Base-by-base conservation (phyloP, 2,113 vertebrate species). In the Phyllostomus hastatus region DNA sequence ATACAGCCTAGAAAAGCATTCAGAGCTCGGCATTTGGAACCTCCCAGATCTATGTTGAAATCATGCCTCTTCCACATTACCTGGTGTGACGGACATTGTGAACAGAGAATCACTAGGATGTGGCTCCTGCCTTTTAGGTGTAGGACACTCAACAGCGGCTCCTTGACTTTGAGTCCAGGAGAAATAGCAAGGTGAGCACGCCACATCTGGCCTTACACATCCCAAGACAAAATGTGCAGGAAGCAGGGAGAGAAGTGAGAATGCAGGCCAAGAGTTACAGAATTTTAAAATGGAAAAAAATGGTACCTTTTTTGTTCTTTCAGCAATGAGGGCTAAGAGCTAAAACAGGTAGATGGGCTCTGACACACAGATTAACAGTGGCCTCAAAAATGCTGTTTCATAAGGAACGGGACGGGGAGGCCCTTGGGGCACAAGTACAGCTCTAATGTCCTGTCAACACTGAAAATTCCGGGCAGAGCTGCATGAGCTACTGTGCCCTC, bases 261-360 rank as follows among this genome's bases (percentile, higher is more conserved):
- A 48, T 3, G 17, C 43, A 72, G 22, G 31, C 20, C 54, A 76
- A 76, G 59, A 76, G 12, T 26, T 69, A 82, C 0, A 54, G 57
- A 76, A 72, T n/a, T 85, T 89, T 81, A 46, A 80, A 11, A 16
- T 61, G 48, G 22, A 35, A 70, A 79, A 73, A 76, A 73, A 33
- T 72, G 31, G 19, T 67, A 46, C 10, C 35, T 16, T 54, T 85
- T 94, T 81, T 70, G 31, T 86, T 57, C 67, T 82, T 87, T 57
- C 52, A 50, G 12, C 22, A 78, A 33, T 12, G 19, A 90, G 50
- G 2, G 14, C 22, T 59, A n/a, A 22, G 54, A 16, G 50, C 31
- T n/a, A 46, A 54, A 78, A 79, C 4, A 41, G 20, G 24, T 28
- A 43, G 41, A 43, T 50, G 43, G 73, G 15, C 35, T 80, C 28